Conservation (phyloP, 2,113 vertebrate species). For the Psophia crepitans region DNA sequence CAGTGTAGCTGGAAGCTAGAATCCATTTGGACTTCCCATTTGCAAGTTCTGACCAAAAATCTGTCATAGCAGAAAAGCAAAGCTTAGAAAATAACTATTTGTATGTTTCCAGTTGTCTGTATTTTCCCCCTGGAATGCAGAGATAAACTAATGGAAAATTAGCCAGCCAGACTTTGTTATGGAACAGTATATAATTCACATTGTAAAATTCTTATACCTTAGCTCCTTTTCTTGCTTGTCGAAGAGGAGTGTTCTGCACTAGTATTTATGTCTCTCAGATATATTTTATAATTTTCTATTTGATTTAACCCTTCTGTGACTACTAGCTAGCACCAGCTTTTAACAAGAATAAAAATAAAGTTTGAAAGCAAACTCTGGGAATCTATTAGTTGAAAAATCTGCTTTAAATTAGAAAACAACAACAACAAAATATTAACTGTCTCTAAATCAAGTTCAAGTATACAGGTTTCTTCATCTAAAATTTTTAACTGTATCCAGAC, state of each 20-base stretch:
- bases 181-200: background rate
- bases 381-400: background rate
- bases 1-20: background rate
- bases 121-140: background rate
- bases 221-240: background rate
- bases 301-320: background rate
- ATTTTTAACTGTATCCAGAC: background rate
- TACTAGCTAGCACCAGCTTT: background rate
- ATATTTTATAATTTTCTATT: background rate
- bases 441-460: background rate
- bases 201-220: background rate
- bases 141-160: conserved; percentile 45
- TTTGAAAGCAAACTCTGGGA: background rate
- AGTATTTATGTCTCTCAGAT: background rate
- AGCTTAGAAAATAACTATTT: background rate
- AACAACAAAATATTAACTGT: background rate
- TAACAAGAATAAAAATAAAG: background rate
- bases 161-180: conserved; percentile 26
- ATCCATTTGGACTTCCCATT: background rate
- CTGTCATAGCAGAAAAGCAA: background rate
- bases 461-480: background rate
- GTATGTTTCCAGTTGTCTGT: conserved; percentile 8
- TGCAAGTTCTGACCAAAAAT: background rate
- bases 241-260: background rate
- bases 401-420: background rate